These are phyloP conservation scores for Rhagonycha lutea DNA, from an alignment of 2,888 invertebrate species.

Conservation along the genomic window DNA sequence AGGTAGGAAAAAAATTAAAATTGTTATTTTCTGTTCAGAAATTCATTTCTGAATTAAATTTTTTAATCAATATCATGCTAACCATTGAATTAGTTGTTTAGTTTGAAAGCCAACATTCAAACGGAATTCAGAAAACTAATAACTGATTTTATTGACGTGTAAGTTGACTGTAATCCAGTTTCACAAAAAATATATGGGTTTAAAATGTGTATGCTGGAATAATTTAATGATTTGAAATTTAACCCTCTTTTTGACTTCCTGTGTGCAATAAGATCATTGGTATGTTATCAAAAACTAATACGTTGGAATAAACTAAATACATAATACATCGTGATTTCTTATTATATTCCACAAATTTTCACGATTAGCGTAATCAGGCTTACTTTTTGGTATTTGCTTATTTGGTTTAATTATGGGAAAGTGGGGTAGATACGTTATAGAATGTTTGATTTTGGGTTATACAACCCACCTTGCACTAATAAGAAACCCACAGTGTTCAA, in stretches of 20 bases:
- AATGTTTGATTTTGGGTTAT: no score
- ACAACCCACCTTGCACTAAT: no score
- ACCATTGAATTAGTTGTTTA: neutral
- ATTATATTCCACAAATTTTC: neutral
- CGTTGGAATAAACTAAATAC: conserved; percentile 3
- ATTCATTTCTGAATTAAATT: no score
- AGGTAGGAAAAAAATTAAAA: no score
- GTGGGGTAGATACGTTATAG: no score
- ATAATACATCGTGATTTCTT: conserved; percentile 5
- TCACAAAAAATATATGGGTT: neutral
- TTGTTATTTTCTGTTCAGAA: no score
- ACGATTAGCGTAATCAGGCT: no score
- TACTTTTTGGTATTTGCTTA: no score
- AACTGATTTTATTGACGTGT: neutral
- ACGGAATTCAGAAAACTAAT: neutral
- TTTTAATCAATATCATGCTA: no score
- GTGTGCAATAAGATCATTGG: conserved; percentile 18
- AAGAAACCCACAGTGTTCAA: no score
- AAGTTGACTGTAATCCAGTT: neutral
- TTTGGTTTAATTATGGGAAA: no score
- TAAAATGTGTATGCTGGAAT: neutral
- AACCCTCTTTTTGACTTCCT: conserved; percentile 11
- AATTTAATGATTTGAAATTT: conserved; percentile 7
- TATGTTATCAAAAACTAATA: conserved; percentile 1
- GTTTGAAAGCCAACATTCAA: neutral